These are phyloP conservation scores for Leptinotarsa tumamoca DNA, from an alignment of 2,888 invertebrate genomes.

Conservation along the genomic window DNA sequence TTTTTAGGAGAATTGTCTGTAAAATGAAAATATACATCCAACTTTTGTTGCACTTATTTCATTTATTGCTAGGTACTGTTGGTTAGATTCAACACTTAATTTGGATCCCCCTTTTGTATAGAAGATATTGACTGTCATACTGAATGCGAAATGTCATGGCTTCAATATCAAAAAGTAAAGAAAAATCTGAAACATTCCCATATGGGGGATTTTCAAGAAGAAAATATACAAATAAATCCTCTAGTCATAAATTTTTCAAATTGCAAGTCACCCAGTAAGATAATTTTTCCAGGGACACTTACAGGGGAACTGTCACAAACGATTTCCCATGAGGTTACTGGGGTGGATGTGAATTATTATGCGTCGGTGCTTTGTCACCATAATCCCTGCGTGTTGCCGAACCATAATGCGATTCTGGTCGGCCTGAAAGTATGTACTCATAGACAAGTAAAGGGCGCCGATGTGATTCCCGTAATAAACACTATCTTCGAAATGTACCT, in stretches of 20 bases:
- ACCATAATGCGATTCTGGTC: not conserved
- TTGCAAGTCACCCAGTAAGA: not conserved
- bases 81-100: no score
- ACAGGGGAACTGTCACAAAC: constrained; percentile 3
- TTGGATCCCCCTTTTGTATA: no score
- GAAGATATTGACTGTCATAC: no score
- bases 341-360: constrained; percentile 3
- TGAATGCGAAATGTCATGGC: no score
- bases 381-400: not conserved
- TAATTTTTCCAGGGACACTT: not conserved
- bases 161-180: no score
- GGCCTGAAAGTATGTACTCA: not conserved
- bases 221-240: no score
- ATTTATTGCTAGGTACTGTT: no score
- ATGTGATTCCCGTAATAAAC: not conserved
- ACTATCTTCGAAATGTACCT: not conserved
- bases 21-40: no score
- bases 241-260: not conserved
- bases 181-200: no score
- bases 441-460: not conserved
- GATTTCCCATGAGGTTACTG: not conserved
- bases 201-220: no score
- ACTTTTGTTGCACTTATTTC: no score
- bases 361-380: not conserved
- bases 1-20: no score